Base-by-base conservation (phyloP, 2,797 vertebrate genomes). In the Channa striata region DNA sequence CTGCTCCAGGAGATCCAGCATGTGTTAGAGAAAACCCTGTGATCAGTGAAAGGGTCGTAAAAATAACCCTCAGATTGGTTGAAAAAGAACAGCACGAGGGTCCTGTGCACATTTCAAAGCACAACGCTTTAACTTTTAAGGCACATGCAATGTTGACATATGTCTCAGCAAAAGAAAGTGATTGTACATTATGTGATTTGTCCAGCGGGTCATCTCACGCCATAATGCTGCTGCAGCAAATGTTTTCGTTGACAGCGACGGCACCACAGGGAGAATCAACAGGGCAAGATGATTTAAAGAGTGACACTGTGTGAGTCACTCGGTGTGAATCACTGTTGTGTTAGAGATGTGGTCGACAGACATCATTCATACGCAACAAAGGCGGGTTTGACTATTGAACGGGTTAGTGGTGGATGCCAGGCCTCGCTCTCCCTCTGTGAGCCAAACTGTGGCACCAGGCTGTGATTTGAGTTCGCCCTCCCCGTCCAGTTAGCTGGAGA, bases 1-100 rank as follows among this genome's bases (percentile, higher is more conserved):
- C 58, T 74, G 36, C 76, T 81, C 49, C 56, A 83, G 82, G 81
- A 87, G 84, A 78, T 62, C 58, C 64, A 43, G 68, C 59, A 68
- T 81, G 69, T 78, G 80, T 84, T 64, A 40, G 17, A 74, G 42
- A 25, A 44, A 67, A 44, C 11, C 20, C 25, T 39, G 37, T 70
- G 74, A 82, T 73, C 82, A 77, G 77, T 53, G 64, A 6, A 58
- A 49, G 43, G 9, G 43, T 6, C 19, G 49, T 69, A 77, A 68
- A 84, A 87, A 84, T 64, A 87, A 37, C 70, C 19, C 12, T 63
- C 62, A 44, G 61, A 72, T 46, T 68, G 49, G 49, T 73, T 6
- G 61, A 66, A 39, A 23, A 53, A 34, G 36, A 78, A 11, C 47
- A 52, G 47, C 2, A 30, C 40, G 6, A 39, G 23, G 44, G 14